Evolutionary conservation across 2,113 vertebrate genomes (phyloP).

Genomic region (Xenotilapia caudafasciata): DNA sequence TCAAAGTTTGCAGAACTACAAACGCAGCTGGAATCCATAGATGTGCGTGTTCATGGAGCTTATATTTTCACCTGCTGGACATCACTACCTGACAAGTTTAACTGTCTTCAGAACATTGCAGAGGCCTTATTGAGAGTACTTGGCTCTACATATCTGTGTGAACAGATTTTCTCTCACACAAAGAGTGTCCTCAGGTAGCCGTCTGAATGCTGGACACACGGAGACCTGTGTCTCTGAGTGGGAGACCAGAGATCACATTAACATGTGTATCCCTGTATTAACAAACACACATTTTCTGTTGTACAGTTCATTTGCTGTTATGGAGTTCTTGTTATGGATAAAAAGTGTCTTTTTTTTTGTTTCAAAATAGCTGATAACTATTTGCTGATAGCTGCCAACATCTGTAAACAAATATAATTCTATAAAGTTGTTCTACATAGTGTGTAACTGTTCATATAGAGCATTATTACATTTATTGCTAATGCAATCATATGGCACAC

Average conservation of each 20-base stretch:
- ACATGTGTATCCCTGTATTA: background rate
- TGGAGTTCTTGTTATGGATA: background rate
- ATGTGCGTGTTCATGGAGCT: too few species aligned
- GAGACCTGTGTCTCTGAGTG: background rate
- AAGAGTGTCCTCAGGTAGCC: too few species aligned
- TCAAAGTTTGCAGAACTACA: too few species aligned
- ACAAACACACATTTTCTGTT: background rate
- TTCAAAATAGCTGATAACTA: background rate
- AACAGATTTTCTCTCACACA: background rate
- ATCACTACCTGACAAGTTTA: too few species aligned
- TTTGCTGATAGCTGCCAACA: background rate
- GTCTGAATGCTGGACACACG: background rate
- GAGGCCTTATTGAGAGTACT: accelerated
- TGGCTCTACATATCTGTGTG: too few species aligned
- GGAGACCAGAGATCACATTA: background rate
- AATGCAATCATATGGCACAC: background rate
- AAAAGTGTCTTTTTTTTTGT: background rate
- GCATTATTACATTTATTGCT: background rate
- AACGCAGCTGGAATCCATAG: too few species aligned
- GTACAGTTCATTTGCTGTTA: background rate
- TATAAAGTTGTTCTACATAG: background rate
- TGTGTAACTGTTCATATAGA: background rate
- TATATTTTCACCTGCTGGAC: too few species aligned
- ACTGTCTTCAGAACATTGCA: too few species aligned
- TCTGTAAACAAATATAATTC: background rate